Evolutionary conservation across 2,888 invertebrate genomes (phyloP), one percentile per base, ranked within the genome.

Genomic region (Schizaphis graminum): DNA sequence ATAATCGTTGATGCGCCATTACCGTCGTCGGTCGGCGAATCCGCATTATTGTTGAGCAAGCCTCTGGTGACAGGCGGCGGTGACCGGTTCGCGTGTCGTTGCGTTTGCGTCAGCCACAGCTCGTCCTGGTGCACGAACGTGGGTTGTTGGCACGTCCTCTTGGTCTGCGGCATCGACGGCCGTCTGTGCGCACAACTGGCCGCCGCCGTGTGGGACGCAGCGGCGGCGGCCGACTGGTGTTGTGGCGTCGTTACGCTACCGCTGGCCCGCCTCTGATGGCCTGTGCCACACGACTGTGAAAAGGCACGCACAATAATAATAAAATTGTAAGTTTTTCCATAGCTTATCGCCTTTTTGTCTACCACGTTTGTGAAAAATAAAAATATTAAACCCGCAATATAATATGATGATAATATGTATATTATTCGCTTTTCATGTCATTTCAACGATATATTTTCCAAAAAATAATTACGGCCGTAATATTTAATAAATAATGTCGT

Each of bases 101-200:
- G 95, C 61, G 95, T 95, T 93, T 95, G 95, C 11, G 95, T 95
- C 85, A 95, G 95, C 95, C 95, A 95, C 85, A 95, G 95, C 91
- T 95, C 95, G 94, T 95, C 95, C 94, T 95, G 95, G 91, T 95
- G 95, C 86, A 95, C 95, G 90, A 95, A 95, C 21, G 95, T 95
- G n/a, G 95, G 95, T 35, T 95, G 95, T 95, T 89, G 95, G 95
- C 61, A 95, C 95, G 94, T 95, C 95, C 94, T 94, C 35, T 94
- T 94, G 61, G 94, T 92, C n/a, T 93, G 94, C 57, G 94, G 94
- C 91, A 94, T 94, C 49, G 94, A 93, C 28, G 94, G 94, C 26
- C 93, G 91, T n/a, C 93, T 47, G 44, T 92, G 89, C 24, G 61
- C 44, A 41, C 92, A 90, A 49, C 61, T 49, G 47, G 90, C 86